Conservation (phyloP, 2,113 vertebrate species). For the Percopsis transmontana region DNA sequence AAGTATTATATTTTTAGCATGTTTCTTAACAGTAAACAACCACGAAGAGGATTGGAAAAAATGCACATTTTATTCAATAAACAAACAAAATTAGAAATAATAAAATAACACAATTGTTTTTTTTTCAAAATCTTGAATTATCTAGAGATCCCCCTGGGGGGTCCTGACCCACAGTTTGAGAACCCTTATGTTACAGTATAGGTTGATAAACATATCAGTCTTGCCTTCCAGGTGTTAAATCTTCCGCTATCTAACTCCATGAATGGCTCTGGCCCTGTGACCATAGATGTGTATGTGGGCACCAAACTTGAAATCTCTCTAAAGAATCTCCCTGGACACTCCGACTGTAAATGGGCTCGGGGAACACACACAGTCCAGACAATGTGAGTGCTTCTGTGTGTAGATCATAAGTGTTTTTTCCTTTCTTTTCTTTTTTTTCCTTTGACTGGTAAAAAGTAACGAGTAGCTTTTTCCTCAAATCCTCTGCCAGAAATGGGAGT, state of each 20-base stretch:
- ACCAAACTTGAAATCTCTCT: constrained; percentile 53
- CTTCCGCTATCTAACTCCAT: constrained; percentile 15
- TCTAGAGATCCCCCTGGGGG: no score
- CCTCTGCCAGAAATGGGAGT: constrained; percentile 58
- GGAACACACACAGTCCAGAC: background rate
- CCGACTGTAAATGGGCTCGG: constrained; percentile 39
- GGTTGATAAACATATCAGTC: background rate
- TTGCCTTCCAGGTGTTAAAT: constrained; percentile 39
- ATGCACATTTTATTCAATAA: no score
- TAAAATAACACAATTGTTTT: no score
- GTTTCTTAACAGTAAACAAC: background rate
- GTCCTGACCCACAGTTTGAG: no score
- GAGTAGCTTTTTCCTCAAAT: constrained; percentile 21
- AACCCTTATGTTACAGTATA: no score
- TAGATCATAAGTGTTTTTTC: background rate
- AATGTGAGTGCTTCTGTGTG: constrained; percentile 28
- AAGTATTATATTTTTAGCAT: background rate
- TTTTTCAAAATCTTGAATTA: no score
- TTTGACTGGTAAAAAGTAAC: background rate
- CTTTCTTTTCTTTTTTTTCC: background rate
- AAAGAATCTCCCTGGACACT: constrained; percentile 12
- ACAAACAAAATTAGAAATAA: no score
- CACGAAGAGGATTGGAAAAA: background rate
- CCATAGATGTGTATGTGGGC: constrained; percentile 21
- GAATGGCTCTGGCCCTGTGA: constrained; percentile 29